These are phyloP conservation scores for Drosophila insularis DNA, from an alignment of 1,140 invertebrate species.

Conservation along the genomic window DNA sequence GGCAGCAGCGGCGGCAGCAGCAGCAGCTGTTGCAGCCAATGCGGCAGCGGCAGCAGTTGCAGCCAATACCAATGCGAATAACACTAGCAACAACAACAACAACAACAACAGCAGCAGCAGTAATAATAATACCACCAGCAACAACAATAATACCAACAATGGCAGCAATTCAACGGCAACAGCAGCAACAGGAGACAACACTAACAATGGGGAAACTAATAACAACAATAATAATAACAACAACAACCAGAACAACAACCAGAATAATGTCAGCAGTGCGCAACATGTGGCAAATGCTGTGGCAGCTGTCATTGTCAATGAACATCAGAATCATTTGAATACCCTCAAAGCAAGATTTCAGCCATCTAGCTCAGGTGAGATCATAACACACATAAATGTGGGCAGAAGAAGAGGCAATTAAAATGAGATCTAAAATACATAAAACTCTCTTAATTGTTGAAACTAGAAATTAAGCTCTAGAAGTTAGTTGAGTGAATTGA, in stretches of 20 bases:
- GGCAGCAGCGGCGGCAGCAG: conserved; percentile 33
- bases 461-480: too few species aligned
- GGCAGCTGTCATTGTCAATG: conserved; percentile 73
- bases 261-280: conserved; percentile 55
- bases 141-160: conserved; percentile 20
- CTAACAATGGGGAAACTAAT: conserved; percentile 5
- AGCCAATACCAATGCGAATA: conserved; percentile 15
- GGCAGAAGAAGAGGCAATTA: too few species aligned
- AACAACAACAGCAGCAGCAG: not conserved
- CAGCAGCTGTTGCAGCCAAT: conserved; percentile 35
- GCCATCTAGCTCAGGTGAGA: conserved; percentile 67
- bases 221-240: conserved; percentile 25
- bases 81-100: conserved; percentile 19
- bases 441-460: too few species aligned
- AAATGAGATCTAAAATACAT: too few species aligned
- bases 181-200: conserved; percentile 15
- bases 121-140: conserved; percentile 37
- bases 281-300: conserved; percentile 78
- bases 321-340: conserved; percentile 76
- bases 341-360: conserved; percentile 73
- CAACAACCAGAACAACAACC: conserved; percentile 37
- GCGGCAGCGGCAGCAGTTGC: conserved; percentile 29
- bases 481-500: too few species aligned
- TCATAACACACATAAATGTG: too few species aligned
- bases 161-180: not conserved